phyloP scores from a whole-genome alignment of 2,888 invertebrate species.

The Ormyrus thymus region DNA sequence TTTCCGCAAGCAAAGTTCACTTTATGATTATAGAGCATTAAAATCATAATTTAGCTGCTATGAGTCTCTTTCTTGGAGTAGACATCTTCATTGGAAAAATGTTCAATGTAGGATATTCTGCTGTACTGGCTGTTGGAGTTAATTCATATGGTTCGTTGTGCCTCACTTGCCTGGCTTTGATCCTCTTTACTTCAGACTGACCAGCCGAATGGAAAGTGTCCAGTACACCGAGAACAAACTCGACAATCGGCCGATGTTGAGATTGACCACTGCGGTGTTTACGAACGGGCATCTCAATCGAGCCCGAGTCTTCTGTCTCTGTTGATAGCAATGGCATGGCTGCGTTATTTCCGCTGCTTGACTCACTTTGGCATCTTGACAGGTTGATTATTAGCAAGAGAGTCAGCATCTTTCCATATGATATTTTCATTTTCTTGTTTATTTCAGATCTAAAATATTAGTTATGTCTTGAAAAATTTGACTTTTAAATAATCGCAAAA shows the following conservation, averaged over 20 bases:
- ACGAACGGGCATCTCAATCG: constrained; percentile 60
- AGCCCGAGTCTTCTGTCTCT: constrained; percentile 50
- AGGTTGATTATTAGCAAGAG: not conserved
- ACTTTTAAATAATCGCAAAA: no score
- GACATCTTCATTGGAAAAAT: not conserved
- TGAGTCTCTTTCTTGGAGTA: constrained; percentile 16
- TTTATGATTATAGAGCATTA: no score
- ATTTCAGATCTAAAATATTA: not conserved
- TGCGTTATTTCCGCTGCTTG: not conserved
- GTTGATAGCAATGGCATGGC: constrained; percentile 8
- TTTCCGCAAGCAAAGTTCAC: no score
- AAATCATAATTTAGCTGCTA: constrained; percentile 1
- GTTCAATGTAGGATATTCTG: not conserved
- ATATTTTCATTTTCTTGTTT: not conserved
- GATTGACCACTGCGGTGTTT: constrained; percentile 30
- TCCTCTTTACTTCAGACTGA: constrained; percentile 57
- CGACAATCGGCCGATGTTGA: constrained; percentile 61
- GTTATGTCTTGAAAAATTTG: no score
- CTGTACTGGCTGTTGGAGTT: not conserved
- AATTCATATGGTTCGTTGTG: constrained; percentile 5
- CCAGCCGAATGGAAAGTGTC: constrained; percentile 62
- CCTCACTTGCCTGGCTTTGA: constrained; percentile 38
- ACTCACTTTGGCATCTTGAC: not conserved
- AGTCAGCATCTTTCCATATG: not conserved
- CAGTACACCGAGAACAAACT: constrained; percentile 63